phyloP scores from a whole-genome alignment of 2,888 invertebrate genomes.

The Drosophila anomalata region DNA sequence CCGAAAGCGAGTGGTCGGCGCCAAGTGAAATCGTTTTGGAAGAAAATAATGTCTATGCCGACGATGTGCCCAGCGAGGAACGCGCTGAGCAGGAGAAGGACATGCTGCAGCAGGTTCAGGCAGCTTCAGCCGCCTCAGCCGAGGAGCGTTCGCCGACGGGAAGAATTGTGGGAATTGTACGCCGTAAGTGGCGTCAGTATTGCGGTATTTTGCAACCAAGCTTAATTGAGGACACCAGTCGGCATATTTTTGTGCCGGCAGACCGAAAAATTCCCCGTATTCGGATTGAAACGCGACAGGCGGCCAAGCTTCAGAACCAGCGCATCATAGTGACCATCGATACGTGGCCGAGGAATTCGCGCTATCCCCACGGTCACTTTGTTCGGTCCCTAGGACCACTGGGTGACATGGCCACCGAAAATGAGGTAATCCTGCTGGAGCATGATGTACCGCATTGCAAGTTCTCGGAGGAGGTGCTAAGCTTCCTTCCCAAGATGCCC shows the following conservation, averaged over 20 bases:
- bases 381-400: slow-evolving; percentile 95
- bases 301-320: slow-evolving; percentile 91
- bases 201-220: slow-evolving; percentile 96
- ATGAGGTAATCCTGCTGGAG: slow-evolving; percentile 97
- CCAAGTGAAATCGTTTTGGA: slow-evolving; percentile 94
- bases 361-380: slow-evolving; percentile 98
- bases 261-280: slow-evolving; percentile 97
- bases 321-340: slow-evolving; percentile 98
- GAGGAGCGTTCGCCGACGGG: slow-evolving; percentile 88
- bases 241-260: slow-evolving; percentile 97
- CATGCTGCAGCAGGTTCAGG: slow-evolving; percentile 75
- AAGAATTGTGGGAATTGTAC: slow-evolving; percentile 95
- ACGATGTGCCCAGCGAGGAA: slow-evolving; percentile 85
- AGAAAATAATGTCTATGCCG: slow-evolving; percentile 87
- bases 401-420: slow-evolving; percentile 97
- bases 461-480: slow-evolving; percentile 96
- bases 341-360: slow-evolving; percentile 96
- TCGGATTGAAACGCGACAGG: slow-evolving; percentile 97
- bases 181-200: slow-evolving; percentile 98
- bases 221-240: slow-evolving; percentile 87
- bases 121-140: slow-evolving; percentile 61
- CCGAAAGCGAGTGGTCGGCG: slow-evolving; percentile 94
- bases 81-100: slow-evolving; percentile 84
- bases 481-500: slow-evolving; percentile 94
- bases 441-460: slow-evolving; percentile 98